Percentiles rank a stretch among this genome's conserved stretches.
Conservation (phyloP, 2,888 invertebrate species). For the Petrophora chlorosata region DNA sequence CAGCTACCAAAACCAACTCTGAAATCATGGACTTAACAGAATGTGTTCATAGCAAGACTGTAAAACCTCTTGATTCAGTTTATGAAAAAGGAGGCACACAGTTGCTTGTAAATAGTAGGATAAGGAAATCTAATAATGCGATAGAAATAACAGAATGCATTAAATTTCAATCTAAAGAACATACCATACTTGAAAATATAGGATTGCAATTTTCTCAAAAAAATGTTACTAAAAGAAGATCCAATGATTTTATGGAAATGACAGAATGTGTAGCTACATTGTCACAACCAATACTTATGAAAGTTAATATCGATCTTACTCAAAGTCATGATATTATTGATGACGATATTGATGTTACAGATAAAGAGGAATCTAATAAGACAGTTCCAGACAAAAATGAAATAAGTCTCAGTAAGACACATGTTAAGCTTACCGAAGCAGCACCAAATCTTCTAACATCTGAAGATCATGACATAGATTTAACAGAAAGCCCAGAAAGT, state of each 20-base stretch:
- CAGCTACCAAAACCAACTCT: conserved; percentile 22
- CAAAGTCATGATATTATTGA: conserved; percentile 36
- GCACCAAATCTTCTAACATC: background rate
- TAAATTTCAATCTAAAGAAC: conserved; percentile 7
- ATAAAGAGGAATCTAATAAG: background rate
- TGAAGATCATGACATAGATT: conserved; percentile 45
- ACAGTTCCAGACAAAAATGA: background rate
- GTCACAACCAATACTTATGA: conserved; percentile 33
- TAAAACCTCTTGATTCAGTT: background rate
- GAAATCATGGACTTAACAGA: conserved; percentile 57
- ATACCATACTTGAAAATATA: background rate
- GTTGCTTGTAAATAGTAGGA: conserved; percentile 20
- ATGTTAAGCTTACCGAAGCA: too few relatives aligned
- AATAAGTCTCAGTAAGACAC: too few relatives aligned
- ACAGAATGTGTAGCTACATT: conserved; percentile 58
- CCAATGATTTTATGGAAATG: conserved; percentile 68
- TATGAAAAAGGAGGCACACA: background rate
- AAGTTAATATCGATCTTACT: conserved; percentile 51
- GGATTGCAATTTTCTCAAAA: conserved; percentile 38
- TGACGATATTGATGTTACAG: background rate
- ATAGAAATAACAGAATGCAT: conserved; percentile 69
- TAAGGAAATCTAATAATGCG: conserved; percentile 54
- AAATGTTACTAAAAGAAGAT: conserved; percentile 51
- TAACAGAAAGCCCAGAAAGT: conserved; percentile 49
- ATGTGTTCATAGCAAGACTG: conserved; percentile 39